A percentile compares a stretch with the other conserved stretches of the same genome.
phyloP scores from a whole-genome alignment of 2,888 invertebrate species.

The Drosophila lutescens region DNA sequence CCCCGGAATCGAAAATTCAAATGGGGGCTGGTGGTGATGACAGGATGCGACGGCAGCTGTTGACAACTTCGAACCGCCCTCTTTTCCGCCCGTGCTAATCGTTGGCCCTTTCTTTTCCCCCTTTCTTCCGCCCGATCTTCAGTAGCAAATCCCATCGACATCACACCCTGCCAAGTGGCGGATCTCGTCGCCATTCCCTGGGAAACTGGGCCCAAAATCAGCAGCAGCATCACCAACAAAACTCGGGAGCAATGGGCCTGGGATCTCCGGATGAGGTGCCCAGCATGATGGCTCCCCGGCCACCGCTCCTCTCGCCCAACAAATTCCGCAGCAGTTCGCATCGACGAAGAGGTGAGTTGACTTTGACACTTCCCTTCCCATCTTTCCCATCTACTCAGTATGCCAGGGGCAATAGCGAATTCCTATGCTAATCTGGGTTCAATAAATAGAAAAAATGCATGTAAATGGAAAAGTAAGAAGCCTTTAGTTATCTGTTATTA shows the following conservation, averaged over 20 bases:
- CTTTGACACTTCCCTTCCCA: slow-evolving; percentile 11
- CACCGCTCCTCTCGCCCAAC: slow-evolving; percentile 81
- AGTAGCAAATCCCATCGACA: slow-evolving; percentile 77
- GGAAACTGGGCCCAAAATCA: slow-evolving; percentile 82
- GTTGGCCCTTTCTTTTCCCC: slow-evolving; percentile 49
- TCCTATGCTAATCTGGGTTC: slow-evolving; percentile 18
- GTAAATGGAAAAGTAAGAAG: not conserved
- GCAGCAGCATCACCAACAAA: slow-evolving; percentile 57
- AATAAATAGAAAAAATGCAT: not conserved
- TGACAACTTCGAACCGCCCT: slow-evolving; percentile 70
- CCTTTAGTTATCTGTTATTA: not conserved
- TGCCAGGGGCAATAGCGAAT: slow-evolving; percentile 28
- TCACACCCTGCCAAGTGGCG: slow-evolving; percentile 81
- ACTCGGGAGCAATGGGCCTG: slow-evolving; percentile 68
- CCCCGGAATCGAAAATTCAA: slow-evolving; percentile 15
- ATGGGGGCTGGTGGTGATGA: slow-evolving; percentile 34
- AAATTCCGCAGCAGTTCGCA: slow-evolving; percentile 81
- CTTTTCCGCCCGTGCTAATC: slow-evolving; percentile 68
- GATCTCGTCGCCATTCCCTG: slow-evolving; percentile 83
- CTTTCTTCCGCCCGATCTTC: not conserved
- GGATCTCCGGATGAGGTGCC: slow-evolving; percentile 84
- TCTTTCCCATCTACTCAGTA: slow-evolving; percentile 2
- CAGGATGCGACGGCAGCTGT: slow-evolving; percentile 80
- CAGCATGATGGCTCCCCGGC: slow-evolving; percentile 84
- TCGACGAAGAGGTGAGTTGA: slow-evolving; percentile 81